Base-by-base conservation (phyloP, 1,140 invertebrate genomes). In the Caenorhabditis brenneri region DNA sequence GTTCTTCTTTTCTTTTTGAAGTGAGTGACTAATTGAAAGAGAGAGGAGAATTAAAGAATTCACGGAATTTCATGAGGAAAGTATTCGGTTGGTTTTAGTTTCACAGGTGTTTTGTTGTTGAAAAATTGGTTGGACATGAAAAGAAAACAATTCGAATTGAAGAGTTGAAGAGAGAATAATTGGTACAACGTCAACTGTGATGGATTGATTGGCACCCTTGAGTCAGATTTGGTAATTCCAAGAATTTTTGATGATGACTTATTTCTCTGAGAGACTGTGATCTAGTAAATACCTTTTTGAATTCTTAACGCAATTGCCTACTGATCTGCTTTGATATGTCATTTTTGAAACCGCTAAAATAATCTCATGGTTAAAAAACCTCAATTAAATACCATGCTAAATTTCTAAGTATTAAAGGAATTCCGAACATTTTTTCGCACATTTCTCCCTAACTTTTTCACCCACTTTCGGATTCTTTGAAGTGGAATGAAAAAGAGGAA, bases 21-120 rank as follows among this genome's bases (percentile, higher is more conserved):
- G 65, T 42, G 65, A 74, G 65, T 42, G 65, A 74, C 65, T 74
- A 74, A 74, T 74, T 74, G 65, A 29, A 31, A 16, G 42, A 1
- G 29, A 31, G 65, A 42, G 36, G 12, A 55, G 36, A 74, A 22
- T 24, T 10, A 36, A 74, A 39, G 36, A 42, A 74, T 74, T 74
- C 65, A 19, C 16, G 65, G 65, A 74, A 74, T 74, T 74, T 36
- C 24, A 27, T 55, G 22, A 10, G 22, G 22, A 51, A 51, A 55
- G 53, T 27, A 55, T 55, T 22, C 53, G 10, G 24, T 51, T 3
- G 49, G 49, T 3, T 51, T 51, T 9, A 7, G 10, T 55, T 19
- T 22, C 19, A n/a, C 10, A 24, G 22, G n/a, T n/a, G n/a, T n/a
- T n/a, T n/a, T n/a, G n/a, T n/a, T n/a, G n/a, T n/a, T n/a, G n/a